Evolutionary conservation across 64 coral and sea anemone species (phyloP).

Genomic region (Actinia equina): DNA sequence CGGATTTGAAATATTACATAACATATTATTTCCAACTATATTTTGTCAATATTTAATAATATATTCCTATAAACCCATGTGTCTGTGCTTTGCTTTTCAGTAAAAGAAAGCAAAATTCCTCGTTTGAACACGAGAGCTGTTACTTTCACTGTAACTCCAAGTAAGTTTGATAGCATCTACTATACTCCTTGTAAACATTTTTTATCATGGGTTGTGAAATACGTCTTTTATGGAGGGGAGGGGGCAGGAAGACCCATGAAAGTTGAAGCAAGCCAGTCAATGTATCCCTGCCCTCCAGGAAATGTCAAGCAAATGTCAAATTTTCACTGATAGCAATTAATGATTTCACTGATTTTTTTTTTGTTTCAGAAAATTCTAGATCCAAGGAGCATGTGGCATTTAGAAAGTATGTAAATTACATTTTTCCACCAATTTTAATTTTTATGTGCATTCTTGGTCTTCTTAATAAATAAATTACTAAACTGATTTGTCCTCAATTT

Average conservation of each 20-base stretch:
- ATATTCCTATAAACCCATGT: not conserved
- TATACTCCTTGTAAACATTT: no score
- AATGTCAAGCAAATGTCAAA: no score
- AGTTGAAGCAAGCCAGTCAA: no score
- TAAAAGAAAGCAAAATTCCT: slow-evolving; percentile 11
- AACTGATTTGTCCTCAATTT: no score
- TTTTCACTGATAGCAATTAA: not conserved
- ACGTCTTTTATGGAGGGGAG: no score
- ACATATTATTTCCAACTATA: not conserved
- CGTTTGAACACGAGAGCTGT: not conserved
- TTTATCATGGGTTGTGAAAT: no score
- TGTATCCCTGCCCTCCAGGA: no score
- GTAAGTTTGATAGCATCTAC: not conserved
- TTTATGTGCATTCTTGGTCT: no score
- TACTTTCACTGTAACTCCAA: not conserved
- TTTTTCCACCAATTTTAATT: not conserved
- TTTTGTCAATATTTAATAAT: not conserved
- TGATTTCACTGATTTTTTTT: not conserved
- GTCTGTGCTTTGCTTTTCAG: not conserved
- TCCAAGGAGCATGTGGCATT: slow-evolving; percentile 1
- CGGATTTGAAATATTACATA: no score
- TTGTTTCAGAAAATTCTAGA: not conserved
- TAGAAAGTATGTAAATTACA: not conserved
- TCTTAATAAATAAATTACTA: no score
- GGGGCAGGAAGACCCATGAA: no score